Evolutionary conservation across 2,888 invertebrate species (phyloP), one percentile per base, ranked within the genome.

Genomic region (Drosophila testacea): DNA sequence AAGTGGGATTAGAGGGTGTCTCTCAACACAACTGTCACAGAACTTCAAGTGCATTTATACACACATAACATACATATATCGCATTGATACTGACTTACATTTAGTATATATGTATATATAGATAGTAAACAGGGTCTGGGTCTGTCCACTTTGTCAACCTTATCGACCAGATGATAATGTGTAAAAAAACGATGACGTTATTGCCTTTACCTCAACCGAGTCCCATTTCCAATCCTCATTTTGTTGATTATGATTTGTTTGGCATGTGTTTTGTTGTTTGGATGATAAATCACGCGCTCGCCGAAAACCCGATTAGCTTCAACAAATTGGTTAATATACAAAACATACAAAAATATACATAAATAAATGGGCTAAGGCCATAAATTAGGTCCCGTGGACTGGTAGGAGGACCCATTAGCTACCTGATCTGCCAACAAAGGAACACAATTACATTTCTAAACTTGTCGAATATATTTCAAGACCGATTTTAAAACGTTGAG

Each of bases 271-370:
- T 34, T 69, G 56, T 50, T 61, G 30, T 67, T 69, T 67, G 56
- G 59, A 55, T 60, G 59, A 72, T 77, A 81, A 81, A 82, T 81
- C 80, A 82, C 71, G 69, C 80, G 73, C 52, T 47, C 56, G 9
- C 36, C 38, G 66, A 62, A 69, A 54, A 41, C 34, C 52, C 70
- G 80, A 80, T 81, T 74, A 77, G 65, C 68, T 32, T 6, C 52
- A 50, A 50, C 68, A 69, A 82, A 80, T 82, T 73, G 77, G 55
- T 46, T 64, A 54, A 73, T 68, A 78, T 71, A 71, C 36, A 10
- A 36, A 36, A n/a, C 11, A 41, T 11, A 11, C 22, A 56, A 30
- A 16, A n/a, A 44, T 7, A 44, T 4, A 44, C 34, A 27, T 27
- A 39, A 34, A 66, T 59, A 50, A 50, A n/a, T 38, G 13, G 39